Conservation (phyloP, 2,888 invertebrate genomes). For the Himalopsyche kuldschensis region DNA sequence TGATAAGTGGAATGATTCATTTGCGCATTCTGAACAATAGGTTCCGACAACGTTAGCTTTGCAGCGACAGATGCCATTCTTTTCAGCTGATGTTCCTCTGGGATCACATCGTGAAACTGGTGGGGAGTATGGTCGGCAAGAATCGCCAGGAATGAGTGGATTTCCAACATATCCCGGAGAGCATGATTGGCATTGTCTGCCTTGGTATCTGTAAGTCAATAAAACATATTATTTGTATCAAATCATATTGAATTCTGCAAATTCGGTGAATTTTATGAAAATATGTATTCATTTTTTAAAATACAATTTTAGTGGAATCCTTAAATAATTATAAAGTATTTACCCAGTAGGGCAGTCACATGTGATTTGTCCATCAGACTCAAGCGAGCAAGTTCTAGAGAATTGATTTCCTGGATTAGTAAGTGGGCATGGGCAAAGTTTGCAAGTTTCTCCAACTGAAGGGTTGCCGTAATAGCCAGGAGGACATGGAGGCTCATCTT, state of each 20-base stretch:
- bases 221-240: background rate
- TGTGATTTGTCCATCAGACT: constrained; percentile 70
- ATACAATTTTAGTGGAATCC: too few species aligned
- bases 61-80: constrained; percentile 46
- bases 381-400: constrained; percentile 76
- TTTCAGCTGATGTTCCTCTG: constrained; percentile 66
- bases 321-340: constrained; percentile 39
- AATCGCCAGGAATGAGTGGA: constrained; percentile 74
- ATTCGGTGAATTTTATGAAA: too few species aligned
- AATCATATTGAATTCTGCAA: background rate
- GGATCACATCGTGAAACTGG: constrained; percentile 67
- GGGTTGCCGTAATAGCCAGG: constrained; percentile 84
- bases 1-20: constrained; percentile 82
- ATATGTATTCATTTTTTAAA: too few species aligned
- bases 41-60: constrained; percentile 72
- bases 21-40: constrained; percentile 84
- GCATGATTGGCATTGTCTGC: constrained; percentile 77
- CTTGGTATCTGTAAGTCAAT: constrained; percentile 55
- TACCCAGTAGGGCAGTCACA: constrained; percentile 85
- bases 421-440: constrained; percentile 81
- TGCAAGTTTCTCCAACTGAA: constrained; percentile 72
- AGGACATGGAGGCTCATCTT: constrained; percentile 65
- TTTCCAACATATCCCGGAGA: constrained; percentile 80
- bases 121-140: constrained; percentile 59
- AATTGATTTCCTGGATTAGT: constrained; percentile 81